These are phyloP conservation scores for Mergus octosetaceus DNA, from an alignment of 2,797 vertebrate species.

Conservation along the genomic window DNA sequence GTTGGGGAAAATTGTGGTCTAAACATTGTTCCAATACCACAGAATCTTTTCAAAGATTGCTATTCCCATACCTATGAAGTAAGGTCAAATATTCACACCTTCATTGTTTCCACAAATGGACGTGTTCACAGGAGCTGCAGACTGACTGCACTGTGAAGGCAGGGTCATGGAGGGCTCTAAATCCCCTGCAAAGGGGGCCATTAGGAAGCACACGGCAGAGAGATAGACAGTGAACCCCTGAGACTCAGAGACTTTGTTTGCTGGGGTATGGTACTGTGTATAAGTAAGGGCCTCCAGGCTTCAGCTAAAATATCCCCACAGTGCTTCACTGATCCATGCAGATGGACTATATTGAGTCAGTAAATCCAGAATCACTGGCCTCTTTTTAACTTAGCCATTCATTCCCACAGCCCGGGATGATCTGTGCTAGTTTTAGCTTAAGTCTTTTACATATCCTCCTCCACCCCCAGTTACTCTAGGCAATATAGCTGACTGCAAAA, in stretches of 20 bases:
- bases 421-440: background rate
- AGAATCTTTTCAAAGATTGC: background rate
- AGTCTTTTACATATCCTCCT: background rate
- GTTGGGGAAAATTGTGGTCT: background rate
- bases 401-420: background rate
- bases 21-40: background rate
- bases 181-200: background rate
- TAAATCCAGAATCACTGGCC: background rate
- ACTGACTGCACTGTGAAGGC: background rate
- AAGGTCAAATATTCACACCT: background rate
- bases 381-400: background rate
- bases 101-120: background rate
- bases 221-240: background rate
- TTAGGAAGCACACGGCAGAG: rapidly evolving
- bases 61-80: background rate
- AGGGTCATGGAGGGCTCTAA: background rate
- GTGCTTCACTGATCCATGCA: rapidly evolving
- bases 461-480: background rate
- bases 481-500: background rate
- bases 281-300: background rate
- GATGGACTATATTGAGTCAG: background rate
- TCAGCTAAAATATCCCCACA: background rate
- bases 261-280: background rate
- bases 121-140: background rate
- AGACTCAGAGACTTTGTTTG: background rate